A percentile compares a stretch with the other conserved stretches of the same genome.
phyloP scores from a whole-genome alignment of 2,797 vertebrate species.

The Phalanger gymnotis region DNA sequence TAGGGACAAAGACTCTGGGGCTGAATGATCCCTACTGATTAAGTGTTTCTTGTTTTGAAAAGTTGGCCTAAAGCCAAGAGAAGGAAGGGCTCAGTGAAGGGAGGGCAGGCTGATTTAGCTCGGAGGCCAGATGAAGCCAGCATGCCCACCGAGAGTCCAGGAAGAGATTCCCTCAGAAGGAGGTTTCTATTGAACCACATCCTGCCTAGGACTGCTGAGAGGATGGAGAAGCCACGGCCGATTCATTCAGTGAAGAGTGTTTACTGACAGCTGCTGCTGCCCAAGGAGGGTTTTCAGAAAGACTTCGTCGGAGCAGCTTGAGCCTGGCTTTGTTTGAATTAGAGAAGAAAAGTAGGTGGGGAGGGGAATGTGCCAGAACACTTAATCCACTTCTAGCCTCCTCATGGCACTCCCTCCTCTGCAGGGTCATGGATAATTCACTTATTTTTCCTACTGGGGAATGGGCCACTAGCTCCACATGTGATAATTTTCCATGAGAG shows the following conservation, averaged over 20 bases:
- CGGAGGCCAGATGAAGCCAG: background rate
- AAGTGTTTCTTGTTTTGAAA: conserved; percentile 31
- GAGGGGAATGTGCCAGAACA: conserved; percentile 16
- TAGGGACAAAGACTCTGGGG: background rate
- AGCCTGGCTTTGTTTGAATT: conserved; percentile 59
- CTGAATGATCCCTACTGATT: conserved; percentile 9
- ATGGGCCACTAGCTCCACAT: background rate
- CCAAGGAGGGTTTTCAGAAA: conserved; percentile 51
- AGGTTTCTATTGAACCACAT: conserved; percentile 43
- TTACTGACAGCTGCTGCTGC: background rate
- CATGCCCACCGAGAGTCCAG: background rate
- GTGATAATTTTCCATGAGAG: conserved; percentile 19
- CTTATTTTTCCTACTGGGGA: conserved; percentile 37
- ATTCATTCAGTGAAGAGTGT: background rate
- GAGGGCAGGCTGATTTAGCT: rapidly evolving
- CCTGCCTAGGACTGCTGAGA: background rate
- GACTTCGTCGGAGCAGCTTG: background rate
- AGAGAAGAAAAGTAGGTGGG: conserved; percentile 37
- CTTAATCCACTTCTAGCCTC: conserved; percentile 22
- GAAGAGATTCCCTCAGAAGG: conserved; percentile 37
- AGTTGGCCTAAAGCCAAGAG: background rate
- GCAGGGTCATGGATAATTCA: conserved; percentile 59
- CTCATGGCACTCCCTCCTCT: conserved; percentile 50
- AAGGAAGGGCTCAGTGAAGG: background rate
- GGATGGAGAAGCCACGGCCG: background rate